These are phyloP conservation scores for Gyrodactylus salaris DNA, from an alignment of 1,140 invertebrate genomes.

Conservation along the genomic window DNA sequence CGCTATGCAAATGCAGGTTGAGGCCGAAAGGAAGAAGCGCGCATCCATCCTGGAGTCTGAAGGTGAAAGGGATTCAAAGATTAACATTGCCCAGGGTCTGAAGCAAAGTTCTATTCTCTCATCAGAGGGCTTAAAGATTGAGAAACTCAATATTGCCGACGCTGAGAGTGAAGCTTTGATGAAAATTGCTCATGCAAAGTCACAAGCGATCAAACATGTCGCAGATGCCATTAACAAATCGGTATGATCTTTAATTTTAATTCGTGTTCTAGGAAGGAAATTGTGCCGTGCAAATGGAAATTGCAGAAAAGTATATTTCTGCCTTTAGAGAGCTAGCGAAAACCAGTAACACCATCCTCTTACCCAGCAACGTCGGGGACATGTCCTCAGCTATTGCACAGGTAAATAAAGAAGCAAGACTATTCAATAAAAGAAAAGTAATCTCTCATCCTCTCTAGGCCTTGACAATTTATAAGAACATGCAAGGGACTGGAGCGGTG, in stretches of 20 bases:
- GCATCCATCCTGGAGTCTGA: constrained; percentile 86
- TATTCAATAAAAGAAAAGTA: no score
- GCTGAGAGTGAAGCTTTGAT: constrained; percentile 59
- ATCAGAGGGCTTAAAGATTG: constrained; percentile 28
- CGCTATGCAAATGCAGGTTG: constrained; percentile 99
- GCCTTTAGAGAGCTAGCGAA: constrained; percentile 70
- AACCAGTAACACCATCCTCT: constrained; percentile 60
- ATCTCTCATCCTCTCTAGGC: no score
- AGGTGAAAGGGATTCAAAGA: constrained; percentile 53
- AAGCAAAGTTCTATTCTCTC: constrained; percentile 53
- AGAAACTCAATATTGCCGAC: constrained; percentile 21
- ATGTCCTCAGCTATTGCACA: constrained; percentile 45
- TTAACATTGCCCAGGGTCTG: constrained; percentile 85
- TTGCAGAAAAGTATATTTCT: constrained; percentile 70
- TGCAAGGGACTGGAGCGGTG: no score
- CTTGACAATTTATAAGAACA: constrained; percentile 4
- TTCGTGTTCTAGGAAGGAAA: background rate
- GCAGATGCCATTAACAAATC: constrained; percentile 29
- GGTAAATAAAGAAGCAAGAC: no score
- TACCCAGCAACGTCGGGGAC: constrained; percentile 59
- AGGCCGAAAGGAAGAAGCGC: constrained; percentile 75
- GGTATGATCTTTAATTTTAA: constrained; percentile 14
- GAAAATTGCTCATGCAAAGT: constrained; percentile 44
- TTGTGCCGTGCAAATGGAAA: constrained; percentile 46
- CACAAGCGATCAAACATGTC: constrained; percentile 37